Conservation (phyloP, 2,797 vertebrate genomes). For the Pyrocephalus nanus region DNA sequence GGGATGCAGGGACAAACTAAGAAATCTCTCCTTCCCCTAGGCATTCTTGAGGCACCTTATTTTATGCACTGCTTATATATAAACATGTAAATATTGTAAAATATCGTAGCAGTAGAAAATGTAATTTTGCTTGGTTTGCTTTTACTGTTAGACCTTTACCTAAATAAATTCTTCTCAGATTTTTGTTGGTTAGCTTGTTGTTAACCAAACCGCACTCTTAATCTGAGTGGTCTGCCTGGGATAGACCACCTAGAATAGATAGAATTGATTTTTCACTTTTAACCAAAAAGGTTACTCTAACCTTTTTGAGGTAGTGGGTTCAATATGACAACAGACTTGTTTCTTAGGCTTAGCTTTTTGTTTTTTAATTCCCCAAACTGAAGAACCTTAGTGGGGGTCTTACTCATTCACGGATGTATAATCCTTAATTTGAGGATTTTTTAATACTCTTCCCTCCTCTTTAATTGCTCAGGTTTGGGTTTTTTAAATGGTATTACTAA, state of each 20-base stretch:
- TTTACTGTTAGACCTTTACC: neutral
- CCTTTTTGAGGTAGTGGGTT: neutral
- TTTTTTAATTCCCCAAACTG: neutral
- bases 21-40: neutral
- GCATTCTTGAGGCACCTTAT: neutral
- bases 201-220: neutral
- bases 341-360: neutral
- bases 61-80: neutral
- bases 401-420: neutral
- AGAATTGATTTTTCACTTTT: neutral
- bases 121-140: neutral
- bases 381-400: neutral
- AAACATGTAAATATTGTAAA: neutral
- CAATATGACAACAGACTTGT: neutral
- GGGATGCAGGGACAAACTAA: too few species aligned
- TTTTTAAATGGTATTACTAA: neutral
- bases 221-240: neutral
- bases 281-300: neutral
- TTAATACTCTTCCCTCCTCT: neutral
- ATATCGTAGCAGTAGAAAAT: neutral
- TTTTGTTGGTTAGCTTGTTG: neutral
- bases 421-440: neutral
- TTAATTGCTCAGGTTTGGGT: neutral
- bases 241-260: neutral
- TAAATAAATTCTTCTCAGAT: rapidly evolving